Percentiles rank a stretch among this genome's conserved stretches.
These are phyloP conservation scores for Penelope pileata DNA, from an alignment of 2,113 vertebrate species.

Conservation along the genomic window DNA sequence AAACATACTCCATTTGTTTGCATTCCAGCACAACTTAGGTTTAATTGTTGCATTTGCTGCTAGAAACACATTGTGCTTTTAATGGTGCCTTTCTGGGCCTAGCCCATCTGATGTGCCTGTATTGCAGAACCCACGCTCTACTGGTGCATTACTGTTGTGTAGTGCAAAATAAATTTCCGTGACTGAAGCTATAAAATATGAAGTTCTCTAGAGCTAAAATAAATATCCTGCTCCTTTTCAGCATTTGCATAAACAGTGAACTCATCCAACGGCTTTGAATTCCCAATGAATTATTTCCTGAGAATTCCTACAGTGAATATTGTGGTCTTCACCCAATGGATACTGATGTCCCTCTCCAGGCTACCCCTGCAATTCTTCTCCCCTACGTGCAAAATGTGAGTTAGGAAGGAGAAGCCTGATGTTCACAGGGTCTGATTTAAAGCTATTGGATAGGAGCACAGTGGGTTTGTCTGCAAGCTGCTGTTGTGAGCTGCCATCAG, in stretches of 20 bases:
- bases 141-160: no score
- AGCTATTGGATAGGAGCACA: background rate
- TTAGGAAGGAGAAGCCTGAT: background rate
- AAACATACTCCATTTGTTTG: background rate
- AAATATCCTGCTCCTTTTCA: background rate
- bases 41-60: background rate
- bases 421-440: background rate
- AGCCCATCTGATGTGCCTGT: background rate
- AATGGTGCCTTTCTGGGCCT: background rate
- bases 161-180: background rate
- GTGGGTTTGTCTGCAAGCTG: background rate
- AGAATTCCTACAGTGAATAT: background rate
- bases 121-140: background rate
- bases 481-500: background rate
- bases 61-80: background rate
- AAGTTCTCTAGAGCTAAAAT: background rate
- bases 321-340: background rate
- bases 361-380: background rate
- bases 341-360: background rate
- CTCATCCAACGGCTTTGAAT: background rate
- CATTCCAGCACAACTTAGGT: background rate
- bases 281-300: background rate
- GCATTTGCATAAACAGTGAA: background rate
- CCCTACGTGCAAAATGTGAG: rapidly evolving
- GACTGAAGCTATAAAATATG: background rate